phyloP scores from a whole-genome alignment of 2,113 vertebrate species.

The Hiodon alosoides region DNA sequence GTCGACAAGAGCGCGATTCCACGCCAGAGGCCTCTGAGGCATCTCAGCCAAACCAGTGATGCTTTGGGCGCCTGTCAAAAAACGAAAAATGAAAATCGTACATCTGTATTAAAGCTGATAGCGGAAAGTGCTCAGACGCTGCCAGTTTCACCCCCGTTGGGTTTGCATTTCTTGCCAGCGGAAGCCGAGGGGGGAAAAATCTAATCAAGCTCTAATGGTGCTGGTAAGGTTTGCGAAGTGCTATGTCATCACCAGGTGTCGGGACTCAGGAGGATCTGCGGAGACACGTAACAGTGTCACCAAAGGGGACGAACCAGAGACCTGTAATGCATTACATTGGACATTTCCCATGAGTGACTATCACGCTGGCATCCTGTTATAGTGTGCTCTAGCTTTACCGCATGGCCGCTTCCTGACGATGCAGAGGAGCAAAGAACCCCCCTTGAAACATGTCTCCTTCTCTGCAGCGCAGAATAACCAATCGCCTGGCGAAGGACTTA shows the following conservation, averaged over 20 bases:
- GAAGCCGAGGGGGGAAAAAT: not conserved
- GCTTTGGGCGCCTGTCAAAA: not conserved
- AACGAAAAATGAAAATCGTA: not conserved
- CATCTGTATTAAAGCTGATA: slow-evolving; percentile 6
- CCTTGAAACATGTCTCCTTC: not conserved
- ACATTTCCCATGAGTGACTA: not conserved
- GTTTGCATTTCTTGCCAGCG: not conserved
- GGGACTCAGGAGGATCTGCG: not conserved
- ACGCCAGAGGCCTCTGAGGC: too few species aligned
- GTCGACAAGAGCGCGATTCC: too few species aligned
- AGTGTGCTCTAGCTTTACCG: not conserved
- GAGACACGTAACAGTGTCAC: not conserved
- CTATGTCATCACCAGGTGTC: not conserved
- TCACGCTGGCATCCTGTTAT: slow-evolving; percentile 2
- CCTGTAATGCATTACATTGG: too few species aligned
- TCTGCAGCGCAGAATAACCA: slow-evolving; percentile 6
- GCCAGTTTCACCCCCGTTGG: not conserved
- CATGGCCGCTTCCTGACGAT: not conserved
- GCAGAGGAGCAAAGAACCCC: not conserved
- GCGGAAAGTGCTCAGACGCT: not conserved
- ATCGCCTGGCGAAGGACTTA: not conserved
- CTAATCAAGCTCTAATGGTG: not conserved
- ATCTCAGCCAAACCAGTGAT: too few species aligned
- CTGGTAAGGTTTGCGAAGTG: not conserved
- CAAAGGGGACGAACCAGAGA: not conserved